Evolutionary conservation across 2,888 invertebrate species (phyloP), one percentile per base, ranked within the genome.

Genomic region (Blastobasis adustella): DNA sequence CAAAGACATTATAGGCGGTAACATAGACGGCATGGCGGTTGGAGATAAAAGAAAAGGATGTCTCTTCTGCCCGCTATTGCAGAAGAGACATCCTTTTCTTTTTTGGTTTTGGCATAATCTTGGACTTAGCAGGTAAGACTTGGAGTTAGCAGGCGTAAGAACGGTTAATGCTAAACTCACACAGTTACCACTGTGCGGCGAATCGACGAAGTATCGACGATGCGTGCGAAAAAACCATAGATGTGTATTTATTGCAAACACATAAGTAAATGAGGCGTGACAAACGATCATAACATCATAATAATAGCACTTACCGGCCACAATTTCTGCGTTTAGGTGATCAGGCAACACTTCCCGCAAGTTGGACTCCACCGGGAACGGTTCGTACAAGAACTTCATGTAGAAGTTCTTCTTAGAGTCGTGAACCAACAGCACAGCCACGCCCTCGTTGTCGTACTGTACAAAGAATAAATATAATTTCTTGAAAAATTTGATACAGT

Each of bases 401-500:
- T 99, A 99, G 89, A 99, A 99, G 76, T 96, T 96, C 82, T 99
- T 99, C 85, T 99, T 99, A 47, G 96, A 92, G 68, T 99, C 99
- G 70, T 99, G 99, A 0, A 99, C 95, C 58, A 96, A 83, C 1
- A 96, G 95, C 5, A 95, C 95, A 0, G 96, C 96, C 1, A 96
- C 93, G 0, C 96, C 99, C 64, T 95, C 94, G 66, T 95, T 95
- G 81, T 99, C 99, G 72, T 94, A 99, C 89, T 99, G 96, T 6
- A 65, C 67, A 50, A 53, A 38, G n/a, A 50, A 36, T 44, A 44
- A 51, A 48, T 37, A 3, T 2, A 23, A 23, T 23, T 23, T 23
- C 2, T 23, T 23, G 3, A 23, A 1, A 23, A 23, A 23, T 23
- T 23, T 2, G 1, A 23, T 23, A 23, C 23, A 23, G 23, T 23